A percentile compares a stretch with the other conserved stretches of the same genome.
Conservation (phyloP, 1,140 invertebrate species). For the Drosophila chauvacae region DNA sequence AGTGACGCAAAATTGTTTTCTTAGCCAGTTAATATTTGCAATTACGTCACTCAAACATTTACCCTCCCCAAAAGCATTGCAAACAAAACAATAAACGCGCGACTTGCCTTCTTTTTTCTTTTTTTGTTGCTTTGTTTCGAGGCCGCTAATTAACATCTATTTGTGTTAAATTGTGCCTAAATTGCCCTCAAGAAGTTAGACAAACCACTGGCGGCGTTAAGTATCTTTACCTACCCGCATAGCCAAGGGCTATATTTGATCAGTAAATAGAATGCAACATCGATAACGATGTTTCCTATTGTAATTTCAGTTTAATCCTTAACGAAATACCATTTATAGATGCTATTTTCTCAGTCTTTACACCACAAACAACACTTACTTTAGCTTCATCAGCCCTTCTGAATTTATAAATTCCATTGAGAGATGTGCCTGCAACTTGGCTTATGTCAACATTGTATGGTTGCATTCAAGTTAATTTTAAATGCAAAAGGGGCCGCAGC, state of each 20-base stretch:
- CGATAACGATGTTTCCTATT: background rate
- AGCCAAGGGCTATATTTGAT: background rate
- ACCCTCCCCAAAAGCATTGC: conserved; percentile 28
- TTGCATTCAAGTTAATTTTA: conserved; percentile 40
- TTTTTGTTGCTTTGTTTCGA: background rate
- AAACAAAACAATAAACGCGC: conserved; percentile 37
- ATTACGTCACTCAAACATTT: conserved; percentile 45
- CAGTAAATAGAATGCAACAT: background rate
- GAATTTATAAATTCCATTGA: conserved; percentile 3
- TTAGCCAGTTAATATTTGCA: conserved; percentile 45
- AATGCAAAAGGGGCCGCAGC: conserved; percentile 25
- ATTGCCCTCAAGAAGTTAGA: conserved; percentile 32
- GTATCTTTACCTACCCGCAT: background rate
- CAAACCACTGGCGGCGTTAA: background rate
- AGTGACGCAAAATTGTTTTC: conserved; percentile 42
- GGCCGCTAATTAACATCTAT: conserved; percentile 46
- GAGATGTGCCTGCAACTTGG: conserved; percentile 35
- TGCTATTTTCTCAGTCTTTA: conserved; percentile 15
- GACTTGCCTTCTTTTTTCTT: conserved; percentile 2
- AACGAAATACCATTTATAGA: background rate
- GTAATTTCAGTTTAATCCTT: background rate
- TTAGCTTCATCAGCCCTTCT: conserved; percentile 1
- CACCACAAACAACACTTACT: conserved; percentile 35
- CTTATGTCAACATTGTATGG: conserved; percentile 41
- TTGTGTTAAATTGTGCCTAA: conserved; percentile 33